Evolutionary conservation across 2,797 vertebrate genomes (phyloP), one percentile per base, ranked within the genome.

Genomic region (Sciurus vulgaris): DNA sequence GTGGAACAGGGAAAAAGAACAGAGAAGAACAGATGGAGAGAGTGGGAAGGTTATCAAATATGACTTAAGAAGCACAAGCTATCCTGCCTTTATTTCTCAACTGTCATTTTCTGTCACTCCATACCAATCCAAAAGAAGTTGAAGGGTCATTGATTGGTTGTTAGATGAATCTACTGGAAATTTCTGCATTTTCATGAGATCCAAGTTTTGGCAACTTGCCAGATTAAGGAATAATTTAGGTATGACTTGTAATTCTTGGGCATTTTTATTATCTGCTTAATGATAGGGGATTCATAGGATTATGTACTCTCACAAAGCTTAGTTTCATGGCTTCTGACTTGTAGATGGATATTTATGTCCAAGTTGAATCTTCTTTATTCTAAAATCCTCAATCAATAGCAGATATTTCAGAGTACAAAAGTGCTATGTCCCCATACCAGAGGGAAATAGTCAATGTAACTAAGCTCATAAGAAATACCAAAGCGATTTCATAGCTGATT

Each of bases 401-500:
- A 97, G 85, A 87, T 73, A 92, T 92, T 91, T 93, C 65, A 90
- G 73, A 93, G 73, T 65, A 93, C 51, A 33, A 94, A 95, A 94
- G n/a, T 70, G 20, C 44, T 90, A 30, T 41, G 38, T 61, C 88
- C n/a, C 28, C n/a, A 89, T 94, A 65, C 92, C 85, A 97, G 87
- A 98, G 97, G 97, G 72, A 97, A 96, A 97, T 69, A 96, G 96
- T 93, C 94, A 86, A 90, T 97, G 97, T 96, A 94, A 93, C 93
- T 95, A 93, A 96, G 76, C 90, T 97, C 69, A 90, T 97, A 98
- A 98, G 98, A 97, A 97, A 96, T 77, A 95, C 91, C 94, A 93
- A 89, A 85, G 79, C 91, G 93, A 97, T 97, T 97, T 97, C 93
- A 95, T 91, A 97, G 94, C 59, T 91, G 89, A 97, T 95, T 97